These are phyloP conservation scores for Sarcophaga variegata DNA, from an alignment of 2,888 invertebrate genomes.

Conservation along the genomic window DNA sequence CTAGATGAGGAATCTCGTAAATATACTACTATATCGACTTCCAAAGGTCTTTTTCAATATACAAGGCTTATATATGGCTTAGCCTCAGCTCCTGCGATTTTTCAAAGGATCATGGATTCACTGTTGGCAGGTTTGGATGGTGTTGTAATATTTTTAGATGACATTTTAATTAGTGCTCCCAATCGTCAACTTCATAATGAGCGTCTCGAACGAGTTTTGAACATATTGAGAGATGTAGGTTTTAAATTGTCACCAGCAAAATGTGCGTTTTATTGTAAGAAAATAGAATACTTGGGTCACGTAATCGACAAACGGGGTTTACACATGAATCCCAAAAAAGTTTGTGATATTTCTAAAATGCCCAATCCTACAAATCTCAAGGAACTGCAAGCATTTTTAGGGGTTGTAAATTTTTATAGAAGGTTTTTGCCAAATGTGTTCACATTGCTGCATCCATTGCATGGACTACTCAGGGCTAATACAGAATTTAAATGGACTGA, in stretches of 20 bases:
- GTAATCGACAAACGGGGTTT: conserved; percentile 72
- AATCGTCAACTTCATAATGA: conserved; percentile 29
- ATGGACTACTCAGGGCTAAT: no score
- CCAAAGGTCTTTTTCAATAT: conserved; percentile 44
- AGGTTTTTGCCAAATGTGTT: no score
- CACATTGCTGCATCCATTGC: no score
- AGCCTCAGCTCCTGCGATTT: conserved; percentile 74
- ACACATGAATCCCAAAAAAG: no score
- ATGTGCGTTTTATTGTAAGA: conserved; percentile 45
- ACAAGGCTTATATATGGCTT: conserved; percentile 53
- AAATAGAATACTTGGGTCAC: conserved; percentile 74
- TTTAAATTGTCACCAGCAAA: conserved; percentile 72
- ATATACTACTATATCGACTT: conserved; percentile 73
- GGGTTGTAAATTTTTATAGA: no score
- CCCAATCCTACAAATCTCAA: no score
- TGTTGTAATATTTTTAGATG: conserved; percentile 71
- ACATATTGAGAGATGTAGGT: conserved; percentile 30
- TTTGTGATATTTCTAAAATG: no score
- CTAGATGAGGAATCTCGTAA: conserved; percentile 72
- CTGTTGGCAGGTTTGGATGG: conserved; percentile 65
- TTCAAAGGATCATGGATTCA: conserved; percentile 71
- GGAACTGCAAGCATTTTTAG: no score
- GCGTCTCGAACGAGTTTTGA: no score
- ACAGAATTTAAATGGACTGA: no score
- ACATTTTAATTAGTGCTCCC: conserved; percentile 70